Conservation (phyloP, 2,113 vertebrate genomes). For the Planiliza haematocheilus region DNA sequence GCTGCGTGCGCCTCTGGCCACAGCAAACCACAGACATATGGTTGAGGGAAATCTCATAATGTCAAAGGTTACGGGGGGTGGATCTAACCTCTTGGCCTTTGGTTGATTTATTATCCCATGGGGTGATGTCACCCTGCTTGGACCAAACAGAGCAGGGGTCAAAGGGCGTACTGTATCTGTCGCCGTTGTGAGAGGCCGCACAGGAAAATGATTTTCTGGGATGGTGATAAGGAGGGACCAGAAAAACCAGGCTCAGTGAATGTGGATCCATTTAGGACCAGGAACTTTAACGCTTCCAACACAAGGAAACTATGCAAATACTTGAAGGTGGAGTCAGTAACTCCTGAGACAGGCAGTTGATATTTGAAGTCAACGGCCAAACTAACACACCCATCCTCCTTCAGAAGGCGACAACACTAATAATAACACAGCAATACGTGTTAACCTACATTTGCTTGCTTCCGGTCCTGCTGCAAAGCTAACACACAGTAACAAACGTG, state of each 20-base stretch:
- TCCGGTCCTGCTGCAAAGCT: too few species aligned
- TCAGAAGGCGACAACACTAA: too few species aligned
- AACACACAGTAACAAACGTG: too few species aligned
- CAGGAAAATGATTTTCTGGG: constrained; percentile 33
- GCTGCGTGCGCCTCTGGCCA: constrained; percentile 29
- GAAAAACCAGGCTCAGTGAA: constrained; percentile 12
- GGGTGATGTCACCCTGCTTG: constrained; percentile 55
- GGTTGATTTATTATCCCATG: constrained; percentile 73
- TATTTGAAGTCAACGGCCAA: too few species aligned
- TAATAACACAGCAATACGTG: too few species aligned
- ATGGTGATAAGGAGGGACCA: constrained; percentile 28
- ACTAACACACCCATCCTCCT: too few species aligned
- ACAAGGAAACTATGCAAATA: constrained; percentile 32
- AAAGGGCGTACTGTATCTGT: constrained; percentile 70
- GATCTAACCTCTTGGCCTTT: constrained; percentile 69
- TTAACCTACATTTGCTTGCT: too few species aligned
- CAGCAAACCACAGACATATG: constrained; percentile 62
- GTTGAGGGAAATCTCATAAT: constrained; percentile 60
- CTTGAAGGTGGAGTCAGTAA: background rate
- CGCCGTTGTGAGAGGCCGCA: constrained; percentile 34
- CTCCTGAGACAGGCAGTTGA: too few species aligned
- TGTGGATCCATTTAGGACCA: constrained; percentile 8
- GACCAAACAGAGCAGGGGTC: constrained; percentile 60
- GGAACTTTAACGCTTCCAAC: background rate
- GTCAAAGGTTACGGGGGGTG: constrained; percentile 69